phyloP scores from a whole-genome alignment of 2,797 vertebrate species.

The Hybognathus amarus region DNA sequence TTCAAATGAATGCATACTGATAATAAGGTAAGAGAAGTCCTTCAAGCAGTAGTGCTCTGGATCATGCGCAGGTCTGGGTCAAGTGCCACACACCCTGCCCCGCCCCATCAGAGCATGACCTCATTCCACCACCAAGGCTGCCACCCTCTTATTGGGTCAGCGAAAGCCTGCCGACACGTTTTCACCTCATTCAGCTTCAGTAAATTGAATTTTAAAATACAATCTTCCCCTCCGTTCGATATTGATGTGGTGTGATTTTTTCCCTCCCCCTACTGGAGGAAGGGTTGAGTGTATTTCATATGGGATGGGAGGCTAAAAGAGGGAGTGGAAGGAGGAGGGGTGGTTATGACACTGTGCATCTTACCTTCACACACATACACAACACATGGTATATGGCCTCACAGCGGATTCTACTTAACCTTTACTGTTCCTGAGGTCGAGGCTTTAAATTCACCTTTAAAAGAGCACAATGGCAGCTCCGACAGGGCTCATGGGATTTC shows the following conservation, averaged over 20 bases:
- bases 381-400: conserved; percentile 53
- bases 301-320: conserved; percentile 6
- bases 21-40: not conserved
- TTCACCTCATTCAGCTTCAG: conserved; percentile 60
- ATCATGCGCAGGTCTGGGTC: conserved; percentile 35
- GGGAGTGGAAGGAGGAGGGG: conserved; percentile 10
- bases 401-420: conserved; percentile 59
- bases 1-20: not conserved
- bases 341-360: conserved; percentile 36
- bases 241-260: conserved; percentile 55
- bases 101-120: conserved; percentile 51
- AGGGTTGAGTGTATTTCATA: conserved; percentile 43
- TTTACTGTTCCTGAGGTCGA: conserved; percentile 55
- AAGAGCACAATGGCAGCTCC: conserved; percentile 56
- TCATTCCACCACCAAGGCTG: conserved; percentile 56
- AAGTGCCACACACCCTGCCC: conserved; percentile 41
- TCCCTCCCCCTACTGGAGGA: conserved; percentile 28
- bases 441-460: conserved; percentile 65
- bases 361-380: conserved; percentile 42
- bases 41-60: not conserved
- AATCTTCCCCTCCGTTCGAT: conserved; percentile 57
- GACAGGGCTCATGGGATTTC: conserved; percentile 60
- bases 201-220: conserved; percentile 66
- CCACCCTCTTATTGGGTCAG: conserved; percentile 51
- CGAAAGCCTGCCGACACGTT: conserved; percentile 55